A percentile compares a stretch with the other conserved stretches of the same genome.
Conservation (phyloP, 2,113 vertebrate species). For the Ctenomys sociabilis region DNA sequence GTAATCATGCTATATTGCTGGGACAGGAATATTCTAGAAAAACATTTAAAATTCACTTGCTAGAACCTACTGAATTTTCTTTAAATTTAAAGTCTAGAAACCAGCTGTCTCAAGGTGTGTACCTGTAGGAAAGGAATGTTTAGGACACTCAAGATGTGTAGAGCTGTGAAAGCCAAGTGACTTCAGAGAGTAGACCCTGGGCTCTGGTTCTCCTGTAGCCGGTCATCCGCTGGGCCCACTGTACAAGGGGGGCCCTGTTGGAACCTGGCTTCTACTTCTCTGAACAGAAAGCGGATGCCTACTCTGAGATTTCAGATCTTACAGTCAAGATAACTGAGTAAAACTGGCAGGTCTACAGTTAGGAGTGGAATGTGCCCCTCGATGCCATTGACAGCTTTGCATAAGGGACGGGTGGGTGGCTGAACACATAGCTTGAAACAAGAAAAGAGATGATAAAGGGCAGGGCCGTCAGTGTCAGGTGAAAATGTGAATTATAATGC, state of each 20-base stretch:
- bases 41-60: background rate
- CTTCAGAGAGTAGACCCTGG: background rate
- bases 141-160: background rate
- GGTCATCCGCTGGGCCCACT: background rate
- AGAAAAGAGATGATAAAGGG: slow-evolving; percentile 41
- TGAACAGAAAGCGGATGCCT: background rate
- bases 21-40: background rate
- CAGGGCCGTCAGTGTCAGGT: background rate
- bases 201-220: background rate
- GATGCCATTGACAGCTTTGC: background rate
- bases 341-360: background rate
- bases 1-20: background rate
- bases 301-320: background rate
- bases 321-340: background rate
- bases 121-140: background rate
- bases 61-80: background rate
- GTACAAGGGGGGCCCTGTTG: background rate
- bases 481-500: background rate
- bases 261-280: background rate
- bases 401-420: background rate
- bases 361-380: background rate
- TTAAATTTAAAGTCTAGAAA: background rate
- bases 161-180: background rate
- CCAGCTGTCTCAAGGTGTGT: background rate
- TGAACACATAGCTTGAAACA: background rate